Percentiles rank a stretch among this genome's conserved stretches.
phyloP scores from a whole-genome alignment of 2,113 vertebrate genomes.

The Ifrita kowaldi region DNA sequence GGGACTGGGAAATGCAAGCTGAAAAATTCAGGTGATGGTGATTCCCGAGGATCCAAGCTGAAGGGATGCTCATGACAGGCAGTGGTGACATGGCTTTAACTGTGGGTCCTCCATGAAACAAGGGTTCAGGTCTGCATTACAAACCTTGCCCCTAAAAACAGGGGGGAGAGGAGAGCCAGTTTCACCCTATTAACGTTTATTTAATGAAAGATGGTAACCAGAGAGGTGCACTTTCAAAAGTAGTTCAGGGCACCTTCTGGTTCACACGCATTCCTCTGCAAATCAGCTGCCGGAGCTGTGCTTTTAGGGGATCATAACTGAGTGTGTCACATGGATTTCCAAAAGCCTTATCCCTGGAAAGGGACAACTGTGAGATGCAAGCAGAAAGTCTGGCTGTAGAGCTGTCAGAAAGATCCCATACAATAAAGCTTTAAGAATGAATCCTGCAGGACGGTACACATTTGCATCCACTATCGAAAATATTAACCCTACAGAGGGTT shows the following conservation, averaged over 20 bases:
- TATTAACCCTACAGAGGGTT: not conserved
- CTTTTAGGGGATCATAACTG: not conserved
- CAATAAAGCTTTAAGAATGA: not conserved
- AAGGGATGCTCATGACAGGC: not conserved
- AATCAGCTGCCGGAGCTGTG: not conserved
- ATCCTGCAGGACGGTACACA: not conserved
- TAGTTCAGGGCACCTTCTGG: not conserved
- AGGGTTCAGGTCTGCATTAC: not conserved
- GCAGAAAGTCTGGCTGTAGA: not conserved
- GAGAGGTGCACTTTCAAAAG: not conserved
- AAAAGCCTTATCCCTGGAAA: not conserved
- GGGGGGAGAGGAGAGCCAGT: not conserved
- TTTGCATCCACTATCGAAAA: not conserved
- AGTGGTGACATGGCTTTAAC: not conserved
- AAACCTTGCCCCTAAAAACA: not conserved
- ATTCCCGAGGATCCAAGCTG: not conserved
- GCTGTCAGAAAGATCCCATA: not conserved
- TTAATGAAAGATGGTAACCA: not conserved
- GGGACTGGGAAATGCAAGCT: not conserved
- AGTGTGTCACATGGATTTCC: not conserved
- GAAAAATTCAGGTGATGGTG: not conserved
- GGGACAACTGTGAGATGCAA: not conserved
- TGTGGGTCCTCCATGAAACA: not conserved
- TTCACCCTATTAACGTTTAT: not conserved
- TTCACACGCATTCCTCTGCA: not conserved